Conservation (phyloP, 2,113 vertebrate genomes). For the Odocoileus virginianus region DNA sequence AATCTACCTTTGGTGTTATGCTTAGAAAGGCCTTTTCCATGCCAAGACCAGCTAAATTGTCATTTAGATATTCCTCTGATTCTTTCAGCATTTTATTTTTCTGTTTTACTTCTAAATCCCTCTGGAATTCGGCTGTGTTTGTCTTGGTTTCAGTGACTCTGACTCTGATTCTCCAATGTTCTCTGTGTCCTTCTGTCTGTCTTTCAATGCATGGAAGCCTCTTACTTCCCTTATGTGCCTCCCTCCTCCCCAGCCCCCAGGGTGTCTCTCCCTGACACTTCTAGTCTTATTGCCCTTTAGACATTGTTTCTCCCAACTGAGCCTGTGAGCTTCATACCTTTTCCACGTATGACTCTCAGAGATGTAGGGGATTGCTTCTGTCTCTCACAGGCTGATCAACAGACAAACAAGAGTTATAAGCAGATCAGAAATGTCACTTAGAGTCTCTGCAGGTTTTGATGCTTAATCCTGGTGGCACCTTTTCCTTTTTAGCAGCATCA, state of each 20-base stretch:
- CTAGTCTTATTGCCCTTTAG: background rate
- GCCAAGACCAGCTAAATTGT: background rate
- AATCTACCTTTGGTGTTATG: background rate
- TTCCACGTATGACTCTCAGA: background rate
- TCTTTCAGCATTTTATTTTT: background rate
- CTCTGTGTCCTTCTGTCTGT: background rate
- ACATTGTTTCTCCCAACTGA: background rate
- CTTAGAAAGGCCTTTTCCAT: background rate
- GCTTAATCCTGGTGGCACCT: background rate
- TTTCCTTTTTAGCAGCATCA: background rate
- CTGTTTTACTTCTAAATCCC: background rate
- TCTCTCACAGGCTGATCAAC: background rate
- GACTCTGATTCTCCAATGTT: background rate
- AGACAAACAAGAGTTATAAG: background rate
- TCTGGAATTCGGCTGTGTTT: background rate
- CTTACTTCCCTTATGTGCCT: background rate
- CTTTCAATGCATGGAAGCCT: background rate
- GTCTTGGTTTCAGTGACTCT: background rate
- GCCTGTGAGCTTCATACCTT: background rate
- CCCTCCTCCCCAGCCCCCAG: background rate
- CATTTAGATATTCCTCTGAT: background rate
- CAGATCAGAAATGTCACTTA: background rate
- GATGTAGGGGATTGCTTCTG: background rate
- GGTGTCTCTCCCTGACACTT: background rate
- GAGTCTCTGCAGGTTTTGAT: background rate